These are phyloP conservation scores for Drosophila limbata DNA, from an alignment of 2,888 invertebrate species.

Conservation along the genomic window DNA sequence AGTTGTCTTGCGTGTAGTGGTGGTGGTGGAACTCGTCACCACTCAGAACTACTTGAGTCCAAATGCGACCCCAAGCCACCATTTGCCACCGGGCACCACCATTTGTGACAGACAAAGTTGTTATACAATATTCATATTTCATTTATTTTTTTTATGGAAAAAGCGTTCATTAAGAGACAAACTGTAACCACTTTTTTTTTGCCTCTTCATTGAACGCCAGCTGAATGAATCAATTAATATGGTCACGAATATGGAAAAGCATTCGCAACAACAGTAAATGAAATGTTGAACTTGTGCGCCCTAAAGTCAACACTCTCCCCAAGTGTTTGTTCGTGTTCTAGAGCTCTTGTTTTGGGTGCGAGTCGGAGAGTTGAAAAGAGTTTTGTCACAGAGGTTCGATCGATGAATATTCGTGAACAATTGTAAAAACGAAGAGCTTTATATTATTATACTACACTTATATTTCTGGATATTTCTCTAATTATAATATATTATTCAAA, in stretches of 20 bases:
- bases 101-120: constrained; percentile 55
- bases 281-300: constrained; percentile 61
- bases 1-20: constrained; percentile 25
- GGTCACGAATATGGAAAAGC: constrained; percentile 48
- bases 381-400: constrained; percentile 37
- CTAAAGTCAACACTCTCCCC: constrained; percentile 43
- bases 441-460: too few species aligned
- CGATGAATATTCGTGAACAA: constrained; percentile 23
- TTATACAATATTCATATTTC: constrained; percentile 45
- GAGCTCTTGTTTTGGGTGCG: constrained; percentile 52
- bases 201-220: constrained; percentile 38
- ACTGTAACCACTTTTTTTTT: constrained; percentile 24
- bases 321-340: constrained; percentile 75
- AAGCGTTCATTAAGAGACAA: constrained; percentile 43
- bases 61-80: constrained; percentile 45
- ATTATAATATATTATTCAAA: too few species aligned
- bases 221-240: constrained; percentile 72
- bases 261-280: constrained; percentile 48
- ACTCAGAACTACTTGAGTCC: constrained; percentile 52
- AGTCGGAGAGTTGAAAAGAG: constrained; percentile 36
- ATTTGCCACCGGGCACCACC: constrained; percentile 26
- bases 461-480: too few species aligned
- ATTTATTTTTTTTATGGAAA: constrained; percentile 34
- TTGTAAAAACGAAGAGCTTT: constrained; percentile 3
- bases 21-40: constrained; percentile 53